Conservation (phyloP, 2,113 vertebrate species). For the Synodontis membranacea region DNA sequence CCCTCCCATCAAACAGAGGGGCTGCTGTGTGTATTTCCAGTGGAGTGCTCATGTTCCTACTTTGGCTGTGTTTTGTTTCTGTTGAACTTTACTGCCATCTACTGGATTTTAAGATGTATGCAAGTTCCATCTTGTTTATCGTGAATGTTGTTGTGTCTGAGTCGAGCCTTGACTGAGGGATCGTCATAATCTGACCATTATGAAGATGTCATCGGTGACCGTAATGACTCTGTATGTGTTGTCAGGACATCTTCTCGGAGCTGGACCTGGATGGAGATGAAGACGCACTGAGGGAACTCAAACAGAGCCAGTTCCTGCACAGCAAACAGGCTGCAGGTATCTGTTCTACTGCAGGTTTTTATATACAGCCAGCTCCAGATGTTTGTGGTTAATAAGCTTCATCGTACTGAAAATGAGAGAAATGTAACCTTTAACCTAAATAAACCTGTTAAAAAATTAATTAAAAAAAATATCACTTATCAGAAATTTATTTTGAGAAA, state of each 20-base stretch:
- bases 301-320: constrained; percentile 78
- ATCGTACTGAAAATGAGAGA: background rate
- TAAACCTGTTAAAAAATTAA: background rate
- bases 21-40: background rate
- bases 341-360: background rate
- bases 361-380: background rate
- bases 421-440: background rate
- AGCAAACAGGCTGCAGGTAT: constrained; percentile 58
- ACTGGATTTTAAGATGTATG: too few species aligned
- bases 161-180: background rate
- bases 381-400: background rate
- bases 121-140: too few species aligned
- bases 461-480: background rate
- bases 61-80: too few species aligned
- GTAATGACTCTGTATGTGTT: background rate
- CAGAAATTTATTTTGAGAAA: background rate
- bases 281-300: constrained; percentile 81
- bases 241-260: constrained; percentile 85
- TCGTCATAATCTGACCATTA: background rate
- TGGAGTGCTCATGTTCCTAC: too few species aligned
- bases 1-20: background rate
- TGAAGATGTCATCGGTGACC: background rate
- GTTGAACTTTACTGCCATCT: too few species aligned
- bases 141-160: too few species aligned
- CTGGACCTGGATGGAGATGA: constrained; percentile 81